phyloP scores from a whole-genome alignment of 2,888 invertebrate genomes.

The Apamea crenata region DNA sequence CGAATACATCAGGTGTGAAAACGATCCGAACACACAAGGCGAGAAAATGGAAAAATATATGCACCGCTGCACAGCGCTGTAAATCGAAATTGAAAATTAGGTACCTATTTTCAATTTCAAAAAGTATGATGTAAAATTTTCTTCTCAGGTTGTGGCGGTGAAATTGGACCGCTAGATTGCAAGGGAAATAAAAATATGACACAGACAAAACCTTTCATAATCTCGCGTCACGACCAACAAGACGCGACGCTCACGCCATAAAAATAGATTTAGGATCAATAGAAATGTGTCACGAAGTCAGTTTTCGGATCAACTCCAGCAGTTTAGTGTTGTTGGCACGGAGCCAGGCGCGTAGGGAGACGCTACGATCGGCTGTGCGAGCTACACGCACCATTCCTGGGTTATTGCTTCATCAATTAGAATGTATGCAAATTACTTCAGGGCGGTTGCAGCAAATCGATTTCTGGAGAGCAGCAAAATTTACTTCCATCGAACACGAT shows the following conservation, averaged over 20 bases:
- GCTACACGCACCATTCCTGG: constrained; percentile 34
- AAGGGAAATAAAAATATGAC: constrained; percentile 7
- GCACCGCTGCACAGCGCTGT: neutral
- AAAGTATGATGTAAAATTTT: neutral
- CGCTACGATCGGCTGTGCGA: constrained; percentile 11
- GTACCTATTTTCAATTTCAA: neutral
- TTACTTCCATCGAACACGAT: neutral
- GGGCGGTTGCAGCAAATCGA: constrained; percentile 3
- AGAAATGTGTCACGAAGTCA: constrained; percentile 60
- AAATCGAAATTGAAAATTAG: neutral
- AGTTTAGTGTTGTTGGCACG: constrained; percentile 53
- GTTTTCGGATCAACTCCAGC: constrained; percentile 54
- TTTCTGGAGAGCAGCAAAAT: neutral
- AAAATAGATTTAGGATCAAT: constrained; percentile 60
- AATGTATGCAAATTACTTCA: constrained; percentile 27
- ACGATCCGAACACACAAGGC: neutral
- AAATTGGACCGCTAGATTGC: neutral
- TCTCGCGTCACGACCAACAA: constrained; percentile 6
- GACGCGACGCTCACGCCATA: constrained; percentile 31
- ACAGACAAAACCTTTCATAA: neutral
- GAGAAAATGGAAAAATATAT: constrained; percentile 18
- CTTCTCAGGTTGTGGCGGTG: neutral
- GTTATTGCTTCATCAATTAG: constrained; percentile 49
- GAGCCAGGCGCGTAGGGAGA: constrained; percentile 43
- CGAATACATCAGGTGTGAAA: constrained; percentile 20